Conservation (phyloP, 2,888 invertebrate genomes). For the Agrotis clavis region DNA sequence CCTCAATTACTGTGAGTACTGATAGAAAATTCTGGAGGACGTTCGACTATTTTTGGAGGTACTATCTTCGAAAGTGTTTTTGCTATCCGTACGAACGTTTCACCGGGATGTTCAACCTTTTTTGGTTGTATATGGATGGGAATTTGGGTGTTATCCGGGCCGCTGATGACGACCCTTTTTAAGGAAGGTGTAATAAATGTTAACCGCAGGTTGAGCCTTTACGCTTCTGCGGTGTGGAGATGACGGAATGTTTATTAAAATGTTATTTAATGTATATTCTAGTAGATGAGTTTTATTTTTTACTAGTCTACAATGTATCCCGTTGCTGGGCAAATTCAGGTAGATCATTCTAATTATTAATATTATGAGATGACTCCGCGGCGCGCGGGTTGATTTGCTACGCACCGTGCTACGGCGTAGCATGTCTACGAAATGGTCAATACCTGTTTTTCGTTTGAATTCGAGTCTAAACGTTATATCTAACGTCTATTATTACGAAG, state of each 20-base stretch:
- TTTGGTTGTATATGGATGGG: constrained; percentile 37
- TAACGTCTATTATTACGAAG: too few species aligned
- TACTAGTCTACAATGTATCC: too few species aligned
- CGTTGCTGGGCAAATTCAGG: too few species aligned
- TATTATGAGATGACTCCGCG: too few species aligned
- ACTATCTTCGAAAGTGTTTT: constrained; percentile 49
- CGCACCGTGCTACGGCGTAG: constrained; percentile 46
- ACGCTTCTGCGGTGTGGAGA: background rate
- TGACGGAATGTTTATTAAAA: constrained; percentile 17
- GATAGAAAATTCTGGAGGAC: constrained; percentile 45
- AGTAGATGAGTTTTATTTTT: background rate
- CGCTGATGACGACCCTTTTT: constrained; percentile 47
- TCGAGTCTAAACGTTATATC: too few species aligned
- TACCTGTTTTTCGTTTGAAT: background rate
- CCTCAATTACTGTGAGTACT: constrained; percentile 50
- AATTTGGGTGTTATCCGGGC: constrained; percentile 16
- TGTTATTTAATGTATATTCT: background rate
- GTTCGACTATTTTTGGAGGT: constrained; percentile 40
- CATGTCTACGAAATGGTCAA: constrained; percentile 25
- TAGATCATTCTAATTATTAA: too few species aligned
- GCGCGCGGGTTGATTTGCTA: constrained; percentile 22
- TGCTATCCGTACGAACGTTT: constrained; percentile 47
- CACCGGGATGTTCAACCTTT: constrained; percentile 36
- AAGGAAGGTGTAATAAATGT: constrained; percentile 30
- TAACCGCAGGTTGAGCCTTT: constrained; percentile 24